These are phyloP conservation scores for Stichopus chloronotus DNA, from an alignment of 35 echinoderm and acorn worm species.

Conservation along the genomic window DNA sequence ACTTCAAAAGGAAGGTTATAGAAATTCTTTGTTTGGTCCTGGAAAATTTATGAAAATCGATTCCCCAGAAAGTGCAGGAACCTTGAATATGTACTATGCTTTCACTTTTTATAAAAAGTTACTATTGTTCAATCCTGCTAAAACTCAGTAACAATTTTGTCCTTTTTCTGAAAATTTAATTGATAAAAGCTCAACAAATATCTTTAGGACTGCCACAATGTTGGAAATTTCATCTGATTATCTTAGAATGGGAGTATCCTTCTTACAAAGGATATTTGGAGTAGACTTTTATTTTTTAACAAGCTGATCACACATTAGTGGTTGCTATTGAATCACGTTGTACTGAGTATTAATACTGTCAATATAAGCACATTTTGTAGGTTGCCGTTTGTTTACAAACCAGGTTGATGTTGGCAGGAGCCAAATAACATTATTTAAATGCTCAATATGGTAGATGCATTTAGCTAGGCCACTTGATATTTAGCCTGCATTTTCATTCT, in stretches of 20 bases:
- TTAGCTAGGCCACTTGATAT: conserved; percentile 5
- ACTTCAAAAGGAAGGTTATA: too few relatives aligned
- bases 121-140: not conserved
- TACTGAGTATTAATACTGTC: not conserved
- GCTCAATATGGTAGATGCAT: not conserved
- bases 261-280: not conserved
- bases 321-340: not conserved
- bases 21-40: too few relatives aligned
- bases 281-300: not conserved
- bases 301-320: not conserved
- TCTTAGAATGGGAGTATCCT: not conserved
- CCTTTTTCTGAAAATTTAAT: conserved; percentile 20
- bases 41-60: too few relatives aligned
- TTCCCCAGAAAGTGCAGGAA: not conserved
- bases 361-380: conserved; percentile 1
- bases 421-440: conserved; percentile 18
- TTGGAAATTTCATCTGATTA: not conserved
- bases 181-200: conserved; percentile 15
- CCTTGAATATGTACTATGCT: not conserved
- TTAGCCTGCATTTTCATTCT: conserved; percentile 7
- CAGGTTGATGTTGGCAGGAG: not conserved
- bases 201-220: conserved; percentile 23
- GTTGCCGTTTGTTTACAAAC: not conserved
- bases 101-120: conserved; percentile 9
- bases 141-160: conserved; percentile 25